Conservation (phyloP, 2,113 vertebrate genomes). For the Channa maculata region DNA sequence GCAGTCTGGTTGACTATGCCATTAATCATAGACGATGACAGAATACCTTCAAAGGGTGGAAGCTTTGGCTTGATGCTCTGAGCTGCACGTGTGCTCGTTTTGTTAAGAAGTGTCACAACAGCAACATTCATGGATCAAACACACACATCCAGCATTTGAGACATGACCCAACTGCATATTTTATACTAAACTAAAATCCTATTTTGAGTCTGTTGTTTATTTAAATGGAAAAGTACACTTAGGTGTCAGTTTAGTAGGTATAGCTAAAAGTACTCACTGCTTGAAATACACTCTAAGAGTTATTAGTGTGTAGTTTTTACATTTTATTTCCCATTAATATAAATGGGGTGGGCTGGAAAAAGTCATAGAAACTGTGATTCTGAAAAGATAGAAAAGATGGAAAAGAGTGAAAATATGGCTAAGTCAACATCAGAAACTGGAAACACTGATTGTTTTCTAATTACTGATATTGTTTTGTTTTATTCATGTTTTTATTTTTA, state of each 20-base stretch:
- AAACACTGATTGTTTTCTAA: too few relatives aligned
- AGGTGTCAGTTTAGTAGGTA: too few relatives aligned
- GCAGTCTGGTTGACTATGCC: slow-evolving; percentile 38
- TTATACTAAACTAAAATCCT: neutral
- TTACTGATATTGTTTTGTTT: neutral
- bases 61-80: slow-evolving; percentile 9
- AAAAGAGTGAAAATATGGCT: neutral
- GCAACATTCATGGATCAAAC: neutral
- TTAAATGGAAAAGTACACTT: too few relatives aligned
- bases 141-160: neutral
- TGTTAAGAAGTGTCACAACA: slow-evolving; percentile 5
- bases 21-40: slow-evolving; percentile 62
- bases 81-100: neutral
- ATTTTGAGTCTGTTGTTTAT: too few relatives aligned
- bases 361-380: too few relatives aligned
- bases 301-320: neutral
- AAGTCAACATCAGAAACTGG: neutral
- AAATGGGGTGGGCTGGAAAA: neutral
- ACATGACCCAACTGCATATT: neutral
- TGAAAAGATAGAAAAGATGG: too few relatives aligned
- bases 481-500: neutral
- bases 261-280: too few relatives aligned
- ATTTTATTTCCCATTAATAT: neutral
- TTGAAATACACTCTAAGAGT: too few relatives aligned
- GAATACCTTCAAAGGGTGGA: slow-evolving; percentile 17